Percentiles rank a stretch among this genome's conserved stretches.
Conservation (phyloP, 2,113 vertebrate species). For the Bubo bubo region DNA sequence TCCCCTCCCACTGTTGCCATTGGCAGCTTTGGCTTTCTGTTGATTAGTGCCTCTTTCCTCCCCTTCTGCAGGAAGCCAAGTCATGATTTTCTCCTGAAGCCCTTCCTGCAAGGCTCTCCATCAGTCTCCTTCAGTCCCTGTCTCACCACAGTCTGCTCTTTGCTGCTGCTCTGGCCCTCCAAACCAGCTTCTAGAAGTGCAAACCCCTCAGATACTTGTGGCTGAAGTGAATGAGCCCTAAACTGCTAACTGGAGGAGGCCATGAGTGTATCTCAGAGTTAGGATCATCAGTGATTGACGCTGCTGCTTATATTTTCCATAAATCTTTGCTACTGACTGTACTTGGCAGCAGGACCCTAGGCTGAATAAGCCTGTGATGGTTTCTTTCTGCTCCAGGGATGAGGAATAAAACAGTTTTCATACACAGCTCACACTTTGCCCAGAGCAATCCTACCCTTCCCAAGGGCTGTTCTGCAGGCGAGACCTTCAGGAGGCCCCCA, state of each 20-base stretch:
- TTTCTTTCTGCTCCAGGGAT: not conserved
- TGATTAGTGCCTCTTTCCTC: accelerated
- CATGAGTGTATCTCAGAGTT: not conserved
- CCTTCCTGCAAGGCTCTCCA: not conserved
- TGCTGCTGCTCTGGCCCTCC: not conserved
- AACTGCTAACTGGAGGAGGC: not conserved
- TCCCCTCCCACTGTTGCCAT: not conserved
- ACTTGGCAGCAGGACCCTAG: not conserved
- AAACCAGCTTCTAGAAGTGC: not conserved
- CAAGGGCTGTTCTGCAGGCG: not conserved
- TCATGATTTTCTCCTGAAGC: not conserved
- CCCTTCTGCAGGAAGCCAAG: not conserved
- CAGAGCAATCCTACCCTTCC: not conserved
- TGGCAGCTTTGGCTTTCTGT: not conserved
- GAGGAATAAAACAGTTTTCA: not conserved
- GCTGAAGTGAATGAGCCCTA: not conserved
- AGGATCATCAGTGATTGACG: not conserved
- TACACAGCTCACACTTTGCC: not conserved
- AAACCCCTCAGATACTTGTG: not conserved
- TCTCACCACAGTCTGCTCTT: not conserved
- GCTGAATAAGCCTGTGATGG: not conserved
- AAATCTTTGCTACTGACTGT: not conserved
- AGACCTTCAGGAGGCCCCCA: not conserved
- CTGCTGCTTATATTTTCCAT: not conserved
- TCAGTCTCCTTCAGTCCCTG: not conserved